Base-by-base conservation (phyloP, 1,140 invertebrate species). In the Colletes latitarsis region DNA sequence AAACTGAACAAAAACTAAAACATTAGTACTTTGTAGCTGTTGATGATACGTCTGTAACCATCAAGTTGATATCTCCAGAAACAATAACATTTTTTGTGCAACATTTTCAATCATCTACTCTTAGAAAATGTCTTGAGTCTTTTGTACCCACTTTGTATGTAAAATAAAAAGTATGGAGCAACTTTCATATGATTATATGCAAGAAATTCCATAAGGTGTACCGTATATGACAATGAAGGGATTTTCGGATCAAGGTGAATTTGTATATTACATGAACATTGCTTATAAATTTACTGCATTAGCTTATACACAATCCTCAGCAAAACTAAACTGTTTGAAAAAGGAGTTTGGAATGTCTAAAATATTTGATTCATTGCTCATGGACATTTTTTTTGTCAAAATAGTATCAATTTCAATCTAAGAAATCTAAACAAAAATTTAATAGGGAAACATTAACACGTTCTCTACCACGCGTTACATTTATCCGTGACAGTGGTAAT, bases 91-190 rank as follows among this genome's bases (percentile, higher is more conserved):
- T 43, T 3, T 43, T 6, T 9, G 8, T 43, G 43, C 8, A 6
- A 43, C 43, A 6, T 43, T 43, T 43, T 55, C 53, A 17, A 55
- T 41, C 4, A 5, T 41, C 39, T 15, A 63, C 15, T 63, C 21
- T 39, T 41, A 39, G 0, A 39, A 63, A 63, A 8, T 63, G 6
- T 68, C 21, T 76, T 39, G 53, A 53, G 17, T 58, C 57, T 73
- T 85, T 85, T 81, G 19, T 81, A 80, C 82, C 68, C 67, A 62
- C 68, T 85, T 85, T 76, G 60, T 75, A 77, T 46, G 6, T n/a
- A 64, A 55, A 69, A 30, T 4, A 49, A 63, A 19, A 53, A 69
- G 43, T 76, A 72, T 55, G 62, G 64, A 85, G 63, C 66, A 81
- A 84, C 21, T 85, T 81, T 77, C 73, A 46, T 82, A 66, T 46